Evolutionary conservation across 2,113 vertebrate species (phyloP).

Genomic region (Microcebus tavaratra): DNA sequence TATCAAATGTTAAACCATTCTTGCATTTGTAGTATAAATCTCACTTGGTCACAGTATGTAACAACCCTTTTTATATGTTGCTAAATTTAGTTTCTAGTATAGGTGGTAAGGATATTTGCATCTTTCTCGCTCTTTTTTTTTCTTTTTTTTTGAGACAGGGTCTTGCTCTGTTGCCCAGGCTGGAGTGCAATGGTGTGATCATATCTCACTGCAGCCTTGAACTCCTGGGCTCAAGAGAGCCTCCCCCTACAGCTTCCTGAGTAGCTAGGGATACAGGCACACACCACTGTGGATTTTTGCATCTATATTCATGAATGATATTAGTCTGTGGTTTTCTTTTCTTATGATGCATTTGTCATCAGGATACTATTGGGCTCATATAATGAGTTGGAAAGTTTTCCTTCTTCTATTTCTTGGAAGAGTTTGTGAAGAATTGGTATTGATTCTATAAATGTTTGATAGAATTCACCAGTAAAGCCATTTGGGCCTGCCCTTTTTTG

Average conservation of each 20-base stretch:
- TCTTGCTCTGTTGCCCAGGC: not conserved
- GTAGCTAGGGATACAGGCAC: not conserved
- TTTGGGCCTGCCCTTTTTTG: not conserved
- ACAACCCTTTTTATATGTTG: not conserved
- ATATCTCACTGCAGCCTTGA: not conserved
- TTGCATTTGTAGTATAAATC: not conserved
- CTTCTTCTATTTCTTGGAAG: not conserved
- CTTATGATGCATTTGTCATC: not conserved
- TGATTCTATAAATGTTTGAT: not conserved
- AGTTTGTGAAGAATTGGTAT: slow-evolving; percentile 15
- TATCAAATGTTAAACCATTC: not conserved
- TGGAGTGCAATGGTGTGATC: not conserved
- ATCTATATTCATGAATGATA: not conserved
- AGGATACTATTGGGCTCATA: not conserved
- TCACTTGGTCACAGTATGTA: not conserved
- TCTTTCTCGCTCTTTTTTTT: not conserved
- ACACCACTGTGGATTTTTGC: not conserved
- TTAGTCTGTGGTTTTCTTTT: not conserved
- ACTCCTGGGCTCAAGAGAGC: not conserved
- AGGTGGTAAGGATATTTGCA: not conserved
- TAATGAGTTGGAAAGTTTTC: not conserved
- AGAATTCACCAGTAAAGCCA: not conserved
- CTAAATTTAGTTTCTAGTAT: slow-evolving; percentile 2
- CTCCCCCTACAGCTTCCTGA: not conserved
- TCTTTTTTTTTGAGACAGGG: not conserved